phyloP scores from a whole-genome alignment of 2,113 vertebrate species.

The Anseranas semipalmata region DNA sequence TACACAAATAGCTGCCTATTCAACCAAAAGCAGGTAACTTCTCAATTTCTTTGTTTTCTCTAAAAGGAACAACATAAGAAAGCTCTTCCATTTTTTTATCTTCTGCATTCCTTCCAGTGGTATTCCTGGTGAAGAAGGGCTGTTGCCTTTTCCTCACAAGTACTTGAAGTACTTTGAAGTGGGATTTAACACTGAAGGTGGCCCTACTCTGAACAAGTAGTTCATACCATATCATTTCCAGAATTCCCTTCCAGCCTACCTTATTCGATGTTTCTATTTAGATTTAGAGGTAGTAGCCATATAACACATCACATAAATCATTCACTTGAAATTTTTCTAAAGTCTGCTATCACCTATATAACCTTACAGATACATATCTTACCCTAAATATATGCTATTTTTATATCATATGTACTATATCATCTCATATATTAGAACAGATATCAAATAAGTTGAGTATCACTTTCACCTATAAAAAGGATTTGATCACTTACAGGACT shows the following conservation, averaged over 20 bases:
- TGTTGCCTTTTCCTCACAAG: neutral
- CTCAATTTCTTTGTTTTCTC: neutral
- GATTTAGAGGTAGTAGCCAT: neutral
- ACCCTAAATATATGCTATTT: neutral
- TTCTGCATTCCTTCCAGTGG: neutral
- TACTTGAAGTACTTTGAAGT: neutral
- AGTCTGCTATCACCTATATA: neutral
- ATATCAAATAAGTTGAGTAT: neutral
- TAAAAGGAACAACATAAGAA: neutral
- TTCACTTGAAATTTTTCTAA: neutral
- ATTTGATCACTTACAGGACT: neutral
- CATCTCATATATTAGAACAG: neutral
- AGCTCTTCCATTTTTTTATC: neutral
- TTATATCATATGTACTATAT: accelerated
- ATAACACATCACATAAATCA: neutral
- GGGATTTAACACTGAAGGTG: neutral
- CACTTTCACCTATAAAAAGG: neutral
- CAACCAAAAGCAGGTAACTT: neutral
- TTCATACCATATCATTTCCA: neutral
- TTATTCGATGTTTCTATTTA: neutral
- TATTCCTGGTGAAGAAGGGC: neutral
- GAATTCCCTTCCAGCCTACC: neutral
- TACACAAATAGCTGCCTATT: neutral
- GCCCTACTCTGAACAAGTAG: neutral
- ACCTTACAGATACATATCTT: neutral